phyloP scores from a whole-genome alignment of 1,140 invertebrate species.

The Saccostrea glomerata region DNA sequence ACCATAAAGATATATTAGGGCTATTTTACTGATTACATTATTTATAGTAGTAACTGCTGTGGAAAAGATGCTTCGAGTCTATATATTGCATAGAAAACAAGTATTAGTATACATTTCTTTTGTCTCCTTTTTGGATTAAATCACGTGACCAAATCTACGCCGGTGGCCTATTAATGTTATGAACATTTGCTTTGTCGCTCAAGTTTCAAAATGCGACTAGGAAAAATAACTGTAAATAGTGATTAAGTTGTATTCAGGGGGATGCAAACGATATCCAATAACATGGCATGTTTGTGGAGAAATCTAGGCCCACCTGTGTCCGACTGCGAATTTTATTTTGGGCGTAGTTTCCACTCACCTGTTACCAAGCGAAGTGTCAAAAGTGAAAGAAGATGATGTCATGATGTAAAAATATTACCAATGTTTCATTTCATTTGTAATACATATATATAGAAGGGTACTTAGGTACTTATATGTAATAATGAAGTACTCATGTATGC shows the following conservation, averaged over 20 bases:
- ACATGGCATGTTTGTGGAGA: neutral
- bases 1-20: neutral
- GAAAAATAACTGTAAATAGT: conserved; percentile 18
- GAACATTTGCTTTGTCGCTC: conserved; percentile 4
- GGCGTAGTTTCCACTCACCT: neutral
- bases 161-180: conserved; percentile 12
- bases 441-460: too few species aligned
- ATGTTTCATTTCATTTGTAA: too few species aligned
- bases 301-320: conserved; percentile 9
- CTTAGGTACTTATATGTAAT: too few species aligned
- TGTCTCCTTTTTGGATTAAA: neutral
- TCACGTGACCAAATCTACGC: neutral
- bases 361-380: neutral
- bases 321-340: neutral
- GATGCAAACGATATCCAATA: neutral
- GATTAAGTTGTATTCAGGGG: neutral
- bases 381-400: too few species aligned
- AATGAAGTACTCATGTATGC: too few species aligned
- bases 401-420: too few species aligned
- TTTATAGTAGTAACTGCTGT: too few species aligned
- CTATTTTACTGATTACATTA: neutral
- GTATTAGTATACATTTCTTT: neutral
- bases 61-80: too few species aligned
- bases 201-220: conserved; percentile 16
- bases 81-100: too few species aligned